Evolutionary conservation across 2,113 vertebrate genomes (phyloP).

Genomic region (Urocynchramus pylzowi): DNA sequence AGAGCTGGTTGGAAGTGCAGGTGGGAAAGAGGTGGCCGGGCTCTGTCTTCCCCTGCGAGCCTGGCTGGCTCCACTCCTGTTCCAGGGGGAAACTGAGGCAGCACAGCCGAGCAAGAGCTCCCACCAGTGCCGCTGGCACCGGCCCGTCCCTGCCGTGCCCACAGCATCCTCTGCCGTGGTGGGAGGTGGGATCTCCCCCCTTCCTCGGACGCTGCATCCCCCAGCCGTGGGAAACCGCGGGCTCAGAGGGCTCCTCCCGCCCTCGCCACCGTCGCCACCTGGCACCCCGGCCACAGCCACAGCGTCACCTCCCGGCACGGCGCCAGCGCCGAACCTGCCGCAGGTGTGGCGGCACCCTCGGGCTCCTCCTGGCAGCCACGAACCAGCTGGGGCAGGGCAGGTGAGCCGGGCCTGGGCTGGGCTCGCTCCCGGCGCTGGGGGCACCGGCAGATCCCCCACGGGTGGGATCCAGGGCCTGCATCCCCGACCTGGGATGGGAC

Average conservation of each 20-base stretch:
- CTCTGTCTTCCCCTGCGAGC: accelerated
- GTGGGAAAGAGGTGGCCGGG: not conserved
- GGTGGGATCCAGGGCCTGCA: accelerated
- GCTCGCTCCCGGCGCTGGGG: accelerated
- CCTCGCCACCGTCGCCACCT: accelerated
- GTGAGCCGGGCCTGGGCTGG: accelerated
- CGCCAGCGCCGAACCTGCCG: not conserved
- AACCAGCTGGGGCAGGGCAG: accelerated
- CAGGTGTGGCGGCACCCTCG: not conserved
- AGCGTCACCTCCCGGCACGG: accelerated
- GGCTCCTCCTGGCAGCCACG: not conserved
- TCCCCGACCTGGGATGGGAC: accelerated
- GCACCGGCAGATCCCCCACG: accelerated
- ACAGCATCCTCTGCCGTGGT: accelerated
- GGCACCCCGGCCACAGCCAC: accelerated
- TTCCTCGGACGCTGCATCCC: not conserved
- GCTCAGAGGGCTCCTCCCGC: not conserved
- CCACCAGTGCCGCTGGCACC: accelerated
- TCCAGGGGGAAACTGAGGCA: not conserved
- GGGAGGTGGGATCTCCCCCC: not conserved
- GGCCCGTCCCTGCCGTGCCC: not conserved
- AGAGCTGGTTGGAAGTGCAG: not conserved
- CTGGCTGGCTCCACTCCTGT: accelerated
- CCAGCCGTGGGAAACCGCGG: not conserved
- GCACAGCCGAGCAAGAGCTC: not conserved